These are phyloP conservation scores for Drosophila prostipennis DNA, from an alignment of 2,888 invertebrate genomes.

Conservation along the genomic window DNA sequence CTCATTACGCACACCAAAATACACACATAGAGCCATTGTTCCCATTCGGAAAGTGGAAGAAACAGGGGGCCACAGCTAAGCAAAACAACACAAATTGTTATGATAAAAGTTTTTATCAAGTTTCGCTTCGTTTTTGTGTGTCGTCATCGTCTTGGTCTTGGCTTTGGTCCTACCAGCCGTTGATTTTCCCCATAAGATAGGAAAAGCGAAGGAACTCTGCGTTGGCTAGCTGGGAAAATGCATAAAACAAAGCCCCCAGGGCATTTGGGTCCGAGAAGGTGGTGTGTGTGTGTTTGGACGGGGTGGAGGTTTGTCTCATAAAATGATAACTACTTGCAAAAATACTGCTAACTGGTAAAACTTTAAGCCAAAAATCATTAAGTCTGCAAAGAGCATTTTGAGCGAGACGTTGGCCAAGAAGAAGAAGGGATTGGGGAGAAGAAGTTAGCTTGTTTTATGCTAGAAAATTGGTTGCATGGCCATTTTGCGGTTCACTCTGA, in stretches of 20 bases:
- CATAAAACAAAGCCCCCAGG: slow-evolving; percentile 63
- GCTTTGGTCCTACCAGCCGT: slow-evolving; percentile 51
- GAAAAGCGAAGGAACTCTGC: slow-evolving; percentile 25
- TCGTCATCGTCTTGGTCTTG: slow-evolving; percentile 43
- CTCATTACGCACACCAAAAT: slow-evolving; percentile 55
- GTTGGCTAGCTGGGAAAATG: slow-evolving; percentile 42
- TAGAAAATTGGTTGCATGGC: slow-evolving; percentile 69
- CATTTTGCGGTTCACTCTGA: slow-evolving; percentile 62
- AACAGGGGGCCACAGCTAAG: slow-evolving; percentile 15
- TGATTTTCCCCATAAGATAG: slow-evolving; percentile 64
- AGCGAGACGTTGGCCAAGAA: slow-evolving; percentile 3
- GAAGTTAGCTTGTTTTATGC: slow-evolving; percentile 55
- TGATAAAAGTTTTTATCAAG: slow-evolving; percentile 79
- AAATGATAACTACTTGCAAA: slow-evolving; percentile 79
- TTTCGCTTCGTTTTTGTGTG: slow-evolving; percentile 57
- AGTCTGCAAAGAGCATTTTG: slow-evolving; percentile 63
- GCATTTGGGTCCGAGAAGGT: slow-evolving; percentile 30
- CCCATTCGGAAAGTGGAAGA: slow-evolving; percentile 16
- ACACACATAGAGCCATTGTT: slow-evolving; percentile 43
- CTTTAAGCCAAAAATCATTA: slow-evolving; percentile 79
- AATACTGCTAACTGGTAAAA: slow-evolving; percentile 78
- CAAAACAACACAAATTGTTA: slow-evolving; percentile 78
- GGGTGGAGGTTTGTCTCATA: slow-evolving; percentile 55
- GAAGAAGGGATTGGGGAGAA: slow-evolving; percentile 4
- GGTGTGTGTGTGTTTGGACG: slow-evolving; percentile 13